Conservation (phyloP, 2,113 vertebrate genomes). For the Gallinago media region DNA sequence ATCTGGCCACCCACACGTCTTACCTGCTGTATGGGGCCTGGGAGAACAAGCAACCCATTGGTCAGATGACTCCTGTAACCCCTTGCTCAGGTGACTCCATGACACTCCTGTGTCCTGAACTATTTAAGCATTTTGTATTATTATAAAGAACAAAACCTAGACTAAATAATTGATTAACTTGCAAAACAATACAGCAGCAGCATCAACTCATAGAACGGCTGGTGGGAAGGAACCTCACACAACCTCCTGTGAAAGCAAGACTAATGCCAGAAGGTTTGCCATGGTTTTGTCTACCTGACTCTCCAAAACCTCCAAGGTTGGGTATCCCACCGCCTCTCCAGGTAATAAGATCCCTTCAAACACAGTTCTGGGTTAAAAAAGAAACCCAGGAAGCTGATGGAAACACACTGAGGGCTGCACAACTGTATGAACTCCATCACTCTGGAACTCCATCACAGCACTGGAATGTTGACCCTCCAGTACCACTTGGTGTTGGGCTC, state of each 20-base stretch:
- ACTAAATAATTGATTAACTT: background rate
- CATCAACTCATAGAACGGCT: background rate
- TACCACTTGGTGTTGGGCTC: background rate
- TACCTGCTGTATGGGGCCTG: background rate
- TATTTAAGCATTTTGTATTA: background rate
- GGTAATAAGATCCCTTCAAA: background rate
- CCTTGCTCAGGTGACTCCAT: fast-evolving
- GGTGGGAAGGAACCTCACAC: background rate
- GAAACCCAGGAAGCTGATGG: background rate
- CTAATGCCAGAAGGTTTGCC: background rate
- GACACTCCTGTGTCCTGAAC: background rate
- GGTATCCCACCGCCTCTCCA: background rate
- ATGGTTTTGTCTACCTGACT: background rate
- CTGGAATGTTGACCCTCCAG: background rate
- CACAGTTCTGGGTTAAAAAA: background rate
- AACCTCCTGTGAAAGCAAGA: background rate
- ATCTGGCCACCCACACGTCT: background rate
- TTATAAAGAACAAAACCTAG: background rate
- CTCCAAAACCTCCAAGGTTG: background rate
- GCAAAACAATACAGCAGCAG: background rate
- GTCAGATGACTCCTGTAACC: background rate
- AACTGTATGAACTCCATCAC: background rate
- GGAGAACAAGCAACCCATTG: fast-evolving
- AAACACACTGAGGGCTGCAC: background rate
- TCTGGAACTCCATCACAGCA: fast-evolving